Evolutionary conservation across 2,888 invertebrate species (phyloP).

Genomic region (Diogma glabrata): DNA sequence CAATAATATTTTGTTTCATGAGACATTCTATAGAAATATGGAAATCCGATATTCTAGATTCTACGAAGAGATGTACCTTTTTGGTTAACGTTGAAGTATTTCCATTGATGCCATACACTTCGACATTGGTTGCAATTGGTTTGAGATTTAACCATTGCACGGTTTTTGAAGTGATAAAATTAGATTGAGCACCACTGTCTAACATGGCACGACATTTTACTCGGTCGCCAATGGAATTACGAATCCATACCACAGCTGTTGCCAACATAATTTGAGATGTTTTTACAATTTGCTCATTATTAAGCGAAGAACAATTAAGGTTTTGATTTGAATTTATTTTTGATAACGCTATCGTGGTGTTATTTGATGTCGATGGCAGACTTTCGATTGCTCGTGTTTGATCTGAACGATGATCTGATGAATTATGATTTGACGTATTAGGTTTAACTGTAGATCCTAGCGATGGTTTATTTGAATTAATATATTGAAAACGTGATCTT

Average conservation of each 20-base stretch:
- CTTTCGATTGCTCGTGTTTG: not conserved
- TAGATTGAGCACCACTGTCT: not conserved
- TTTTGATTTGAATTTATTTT: not conserved
- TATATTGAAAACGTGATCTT: not conserved
- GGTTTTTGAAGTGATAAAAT: not conserved
- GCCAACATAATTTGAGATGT: not conserved
- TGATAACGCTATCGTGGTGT: not conserved
- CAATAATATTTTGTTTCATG: not conserved
- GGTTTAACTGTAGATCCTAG: not conserved
- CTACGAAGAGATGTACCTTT: not conserved
- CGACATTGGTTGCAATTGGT: not conserved
- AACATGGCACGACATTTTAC: not conserved
- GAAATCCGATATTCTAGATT: not conserved
- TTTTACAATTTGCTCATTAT: not conserved
- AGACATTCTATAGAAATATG: not conserved
- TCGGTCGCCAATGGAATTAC: not conserved
- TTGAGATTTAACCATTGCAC: not conserved
- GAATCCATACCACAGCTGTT: not conserved
- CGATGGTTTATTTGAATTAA: not conserved
- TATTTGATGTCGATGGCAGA: not conserved
- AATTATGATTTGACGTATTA: not conserved
- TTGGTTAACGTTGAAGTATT: not conserved
- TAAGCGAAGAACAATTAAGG: not conserved
- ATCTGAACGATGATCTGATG: not conserved
- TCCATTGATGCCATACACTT: not conserved